Evolutionary conservation across 2,113 vertebrate genomes (phyloP).

Genomic region (Bostrychus sinensis): DNA sequence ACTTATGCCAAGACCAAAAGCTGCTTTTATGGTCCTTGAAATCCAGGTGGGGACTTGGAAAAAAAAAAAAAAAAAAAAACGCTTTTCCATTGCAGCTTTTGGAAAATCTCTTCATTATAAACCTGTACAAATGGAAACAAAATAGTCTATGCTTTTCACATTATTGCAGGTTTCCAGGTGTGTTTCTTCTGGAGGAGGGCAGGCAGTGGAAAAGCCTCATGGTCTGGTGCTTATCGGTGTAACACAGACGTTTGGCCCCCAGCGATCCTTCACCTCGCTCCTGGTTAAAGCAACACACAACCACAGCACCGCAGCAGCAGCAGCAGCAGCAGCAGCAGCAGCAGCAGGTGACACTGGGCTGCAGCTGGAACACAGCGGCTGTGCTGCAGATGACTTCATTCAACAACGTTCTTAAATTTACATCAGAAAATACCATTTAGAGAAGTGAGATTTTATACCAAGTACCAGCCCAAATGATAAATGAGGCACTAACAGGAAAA

Average conservation of each 20-base stretch:
- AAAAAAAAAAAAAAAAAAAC: too few relatives aligned
- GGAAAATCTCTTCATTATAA: constrained; percentile 5
- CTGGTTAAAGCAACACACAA: constrained; percentile 57
- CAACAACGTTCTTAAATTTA: too few relatives aligned
- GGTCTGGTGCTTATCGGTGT: constrained; percentile 58
- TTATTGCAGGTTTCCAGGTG: background rate
- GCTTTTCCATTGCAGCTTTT: constrained; percentile 6
- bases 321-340: too few relatives aligned
- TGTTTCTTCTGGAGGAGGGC: background rate
- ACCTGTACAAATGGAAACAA: constrained; percentile 1
- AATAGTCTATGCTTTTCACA: background rate
- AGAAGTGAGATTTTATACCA: too few relatives aligned
- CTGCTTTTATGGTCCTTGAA: constrained; percentile 50
- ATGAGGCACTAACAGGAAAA: too few relatives aligned
- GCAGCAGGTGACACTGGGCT: too few relatives aligned
- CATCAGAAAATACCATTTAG: too few relatives aligned
- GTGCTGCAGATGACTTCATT: too few relatives aligned
- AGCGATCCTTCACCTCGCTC: constrained; percentile 52
- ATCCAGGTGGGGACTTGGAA: constrained; percentile 56
- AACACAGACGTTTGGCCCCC: constrained; percentile 57
- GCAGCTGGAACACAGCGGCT: too few relatives aligned
- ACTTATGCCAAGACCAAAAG: constrained; percentile 18
- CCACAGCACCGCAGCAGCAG: too few relatives aligned
- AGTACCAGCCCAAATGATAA: too few relatives aligned
- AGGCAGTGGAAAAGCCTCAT: constrained; percentile 6